These are phyloP conservation scores for Pantelozetes paolii DNA, from an alignment of 2,888 invertebrate species.

Conservation along the genomic window DNA sequence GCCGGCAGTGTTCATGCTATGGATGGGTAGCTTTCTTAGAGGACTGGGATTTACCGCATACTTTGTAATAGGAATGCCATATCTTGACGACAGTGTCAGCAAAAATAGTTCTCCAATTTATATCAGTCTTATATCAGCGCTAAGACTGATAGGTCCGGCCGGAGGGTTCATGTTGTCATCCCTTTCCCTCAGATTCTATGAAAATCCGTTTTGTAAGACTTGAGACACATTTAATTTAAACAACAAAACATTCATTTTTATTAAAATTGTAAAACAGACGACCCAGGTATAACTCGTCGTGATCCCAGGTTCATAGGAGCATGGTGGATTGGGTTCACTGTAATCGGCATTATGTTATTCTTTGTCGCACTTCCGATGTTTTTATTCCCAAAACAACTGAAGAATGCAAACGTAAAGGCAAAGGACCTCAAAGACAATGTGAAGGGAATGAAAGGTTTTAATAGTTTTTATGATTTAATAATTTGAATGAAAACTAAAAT, in stretches of 20 bases:
- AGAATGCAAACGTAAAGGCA: constrained; percentile 25
- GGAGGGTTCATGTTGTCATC: constrained; percentile 47
- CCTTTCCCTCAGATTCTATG: constrained; percentile 46
- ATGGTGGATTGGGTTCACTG: constrained; percentile 50
- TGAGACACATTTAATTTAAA: neutral
- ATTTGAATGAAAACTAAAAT: neutral
- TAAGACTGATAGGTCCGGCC: constrained; percentile 47
- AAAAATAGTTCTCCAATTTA: constrained; percentile 44
- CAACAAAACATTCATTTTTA: constrained; percentile 27
- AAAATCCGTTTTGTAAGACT: constrained; percentile 44
- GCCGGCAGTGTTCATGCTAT: constrained; percentile 44
- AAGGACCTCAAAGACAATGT: constrained; percentile 33
- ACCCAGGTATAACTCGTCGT: constrained; percentile 46
- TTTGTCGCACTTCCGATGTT: constrained; percentile 47
- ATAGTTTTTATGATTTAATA: neutral
- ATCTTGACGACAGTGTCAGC: constrained; percentile 46
- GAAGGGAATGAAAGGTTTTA: constrained; percentile 33
- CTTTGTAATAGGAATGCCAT: constrained; percentile 45
- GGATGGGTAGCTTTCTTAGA: constrained; percentile 45
- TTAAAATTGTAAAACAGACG: constrained; percentile 43
- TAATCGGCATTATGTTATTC: constrained; percentile 46
- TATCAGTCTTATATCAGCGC: constrained; percentile 43
- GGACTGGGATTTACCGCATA: constrained; percentile 47
- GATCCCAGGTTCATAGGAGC: constrained; percentile 50
- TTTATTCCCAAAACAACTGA: constrained; percentile 47